phyloP scores from a whole-genome alignment of 2,888 invertebrate species.

The Metopia argyrocephala region DNA sequence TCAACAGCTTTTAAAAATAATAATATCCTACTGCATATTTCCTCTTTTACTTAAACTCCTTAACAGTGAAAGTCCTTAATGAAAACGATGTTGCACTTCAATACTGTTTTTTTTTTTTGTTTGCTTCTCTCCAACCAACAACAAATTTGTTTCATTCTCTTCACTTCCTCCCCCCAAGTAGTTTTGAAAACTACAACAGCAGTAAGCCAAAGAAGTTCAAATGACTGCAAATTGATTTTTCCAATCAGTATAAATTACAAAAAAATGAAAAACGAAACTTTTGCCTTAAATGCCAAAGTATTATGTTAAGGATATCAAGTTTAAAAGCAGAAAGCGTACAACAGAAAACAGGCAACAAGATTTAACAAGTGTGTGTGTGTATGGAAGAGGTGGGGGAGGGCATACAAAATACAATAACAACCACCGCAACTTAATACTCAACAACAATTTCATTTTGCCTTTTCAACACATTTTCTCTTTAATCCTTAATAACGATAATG shows the following conservation, averaged over 20 bases:
- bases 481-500: neutral
- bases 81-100: neutral
- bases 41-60: neutral
- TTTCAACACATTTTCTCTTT: neutral
- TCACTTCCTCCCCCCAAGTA: neutral
- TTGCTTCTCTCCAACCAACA: neutral
- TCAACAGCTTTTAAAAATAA: neutral
- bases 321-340: neutral
- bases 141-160: neutral
- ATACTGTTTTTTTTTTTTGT: neutral
- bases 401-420: slow-evolving; percentile 16
- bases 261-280: slow-evolving; percentile 3
- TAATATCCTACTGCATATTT: neutral
- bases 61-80: neutral
- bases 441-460: neutral
- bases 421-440: slow-evolving; percentile 12
- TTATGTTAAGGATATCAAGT: slow-evolving; percentile 23
- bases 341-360: neutral
- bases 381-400: slow-evolving; percentile 8
- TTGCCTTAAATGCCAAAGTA: neutral
- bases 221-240: slow-evolving; percentile 43
- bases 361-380: slow-evolving; percentile 22
- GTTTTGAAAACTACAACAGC: neutral
- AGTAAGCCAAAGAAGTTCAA: neutral
- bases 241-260: slow-evolving; percentile 45